Evolutionary conservation across 2,888 invertebrate species (phyloP), one percentile per base, ranked within the genome.

Genomic region (Seira musarum): DNA sequence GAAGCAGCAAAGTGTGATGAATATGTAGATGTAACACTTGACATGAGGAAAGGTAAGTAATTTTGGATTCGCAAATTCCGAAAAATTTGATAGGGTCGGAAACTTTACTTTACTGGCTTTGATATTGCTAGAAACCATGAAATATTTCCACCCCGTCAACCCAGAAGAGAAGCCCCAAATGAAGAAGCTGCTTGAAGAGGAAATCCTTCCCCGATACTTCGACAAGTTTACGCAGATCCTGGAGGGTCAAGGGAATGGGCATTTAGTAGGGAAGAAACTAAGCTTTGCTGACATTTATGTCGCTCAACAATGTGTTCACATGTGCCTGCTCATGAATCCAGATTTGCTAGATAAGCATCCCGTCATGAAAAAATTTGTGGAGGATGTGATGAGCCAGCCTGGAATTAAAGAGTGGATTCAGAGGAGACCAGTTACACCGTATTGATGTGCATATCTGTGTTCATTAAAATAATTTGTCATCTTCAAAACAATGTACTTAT

Each of bases 221-320:
- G 3, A 69, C 13, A 81, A 77, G 17, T 70, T 81, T 15, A 53
- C 67, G 17, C 57, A 77, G 3, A 73, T 77, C 22, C 17, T 81
- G 24, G 35, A 64, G 17, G n/a, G n/a, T n/a, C n/a, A 57, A 25
- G 81, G 77, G 25, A 15, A 61, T 63, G 81, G 77, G 15, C 67
- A 73, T 22, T 46, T 81, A 0, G 77, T 77, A 10, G 81, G 77
- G 6, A 40, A 15, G 2, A 73, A 73, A 10, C 21, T 77, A 24
- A 53, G 73, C 1, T 81, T 77, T 46, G 77, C 81, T 0, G 81
- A 81, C 69, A 81, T 81, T 53, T 77, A 72, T 22, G 53, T 77
- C 30, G 81, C 77, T 1, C 68, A 75, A n/a, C n/a, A n/a, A n/a
- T n/a, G n/a, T n/a, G n/a, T n/a, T n/a, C n/a, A n/a, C n/a, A n/a